Percentiles rank a stretch among this genome's conserved stretches.
phyloP scores from a whole-genome alignment of 2,888 invertebrate species.

The Cyaniris semiargus region DNA sequence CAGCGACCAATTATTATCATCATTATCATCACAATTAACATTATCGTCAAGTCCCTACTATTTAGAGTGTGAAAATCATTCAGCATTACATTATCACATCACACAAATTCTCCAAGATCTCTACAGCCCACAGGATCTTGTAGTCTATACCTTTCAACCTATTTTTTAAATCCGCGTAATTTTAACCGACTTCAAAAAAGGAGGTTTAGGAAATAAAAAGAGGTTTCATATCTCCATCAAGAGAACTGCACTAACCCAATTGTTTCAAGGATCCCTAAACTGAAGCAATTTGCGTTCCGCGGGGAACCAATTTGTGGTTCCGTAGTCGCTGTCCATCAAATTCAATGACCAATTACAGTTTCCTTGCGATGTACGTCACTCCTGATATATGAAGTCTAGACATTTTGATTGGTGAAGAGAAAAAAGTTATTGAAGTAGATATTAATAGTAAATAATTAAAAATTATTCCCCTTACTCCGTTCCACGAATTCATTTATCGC shows the following conservation, averaged over 20 bases:
- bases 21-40: too few relatives aligned
- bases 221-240: not conserved
- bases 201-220: not conserved
- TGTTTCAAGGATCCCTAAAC: conserved; percentile 48
- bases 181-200: not conserved
- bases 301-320: conserved; percentile 60
- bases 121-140: too few relatives aligned
- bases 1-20: too few relatives aligned
- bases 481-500: too few relatives aligned
- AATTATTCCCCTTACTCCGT: too few relatives aligned
- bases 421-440: too few relatives aligned
- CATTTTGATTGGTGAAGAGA: not conserved
- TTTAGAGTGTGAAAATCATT: not conserved
- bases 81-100: too few relatives aligned
- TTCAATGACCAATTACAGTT: conserved; percentile 58
- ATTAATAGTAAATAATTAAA: too few relatives aligned
- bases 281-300: conserved; percentile 62
- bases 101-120: too few relatives aligned
- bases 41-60: not conserved
- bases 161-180: too few relatives aligned
- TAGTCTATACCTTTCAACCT: too few relatives aligned
- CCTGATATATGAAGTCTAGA: not conserved
- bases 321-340: conserved; percentile 55
- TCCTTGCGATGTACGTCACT: conserved; percentile 47
- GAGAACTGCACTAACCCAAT: conserved; percentile 34